phyloP scores from a whole-genome alignment of 2,888 invertebrate genomes.

The Melipona bicolor region DNA sequence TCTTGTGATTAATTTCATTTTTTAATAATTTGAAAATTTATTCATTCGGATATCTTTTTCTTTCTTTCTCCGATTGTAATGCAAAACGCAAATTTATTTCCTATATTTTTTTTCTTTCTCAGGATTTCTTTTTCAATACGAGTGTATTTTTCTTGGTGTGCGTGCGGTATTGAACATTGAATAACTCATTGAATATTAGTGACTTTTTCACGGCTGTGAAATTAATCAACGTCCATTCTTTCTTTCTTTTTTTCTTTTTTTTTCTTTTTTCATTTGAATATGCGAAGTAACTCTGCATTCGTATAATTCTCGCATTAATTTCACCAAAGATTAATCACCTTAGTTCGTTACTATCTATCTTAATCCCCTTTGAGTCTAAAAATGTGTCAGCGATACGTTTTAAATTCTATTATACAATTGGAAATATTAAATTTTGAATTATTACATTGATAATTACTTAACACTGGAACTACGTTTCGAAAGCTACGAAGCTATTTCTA shows the following conservation, averaged over 20 bases:
- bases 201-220: not conserved
- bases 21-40: not conserved
- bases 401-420: no score
- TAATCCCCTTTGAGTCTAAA: not conserved
- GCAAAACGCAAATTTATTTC: not conserved
- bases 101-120: not conserved
- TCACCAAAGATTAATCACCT: not conserved
- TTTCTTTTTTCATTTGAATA: not conserved
- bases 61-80: not conserved
- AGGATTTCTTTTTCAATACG: not conserved
- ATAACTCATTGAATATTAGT: not conserved
- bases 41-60: no score
- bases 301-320: conserved; percentile 1
- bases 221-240: not conserved
- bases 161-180: not conserved
- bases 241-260: no score
- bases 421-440: no score
- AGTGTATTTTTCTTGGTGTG: not conserved
- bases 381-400: not conserved
- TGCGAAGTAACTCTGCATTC: not conserved
- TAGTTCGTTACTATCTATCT: not conserved
- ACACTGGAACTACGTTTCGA: no score
- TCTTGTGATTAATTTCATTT: not conserved
- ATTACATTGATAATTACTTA: no score
- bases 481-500: no score